These are phyloP conservation scores for Lasioglossum pauxillum DNA, from an alignment of 2,888 invertebrate genomes.

Conservation along the genomic window DNA sequence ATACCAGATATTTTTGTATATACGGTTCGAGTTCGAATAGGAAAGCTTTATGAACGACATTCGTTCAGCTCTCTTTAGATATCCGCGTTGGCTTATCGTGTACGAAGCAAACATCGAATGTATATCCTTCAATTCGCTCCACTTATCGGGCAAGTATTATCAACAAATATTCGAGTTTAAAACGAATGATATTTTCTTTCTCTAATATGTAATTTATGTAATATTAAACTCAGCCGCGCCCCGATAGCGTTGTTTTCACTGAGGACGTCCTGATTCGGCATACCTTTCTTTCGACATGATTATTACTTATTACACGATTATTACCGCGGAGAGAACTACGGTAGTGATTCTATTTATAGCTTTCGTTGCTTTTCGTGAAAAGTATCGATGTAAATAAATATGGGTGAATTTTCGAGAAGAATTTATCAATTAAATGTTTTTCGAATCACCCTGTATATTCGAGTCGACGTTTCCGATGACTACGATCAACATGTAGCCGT, in stretches of 20 bases:
- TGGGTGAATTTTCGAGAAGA: neutral
- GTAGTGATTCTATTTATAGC: neutral
- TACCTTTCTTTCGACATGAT: neutral
- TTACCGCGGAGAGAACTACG: neutral
- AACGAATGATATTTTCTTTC: neutral
- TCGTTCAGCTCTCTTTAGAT: conserved; percentile 9
- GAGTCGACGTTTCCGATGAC: conserved; percentile 4
- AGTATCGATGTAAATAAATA: neutral
- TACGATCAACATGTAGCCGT: conserved; percentile 29
- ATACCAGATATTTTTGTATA: conserved; percentile 29
- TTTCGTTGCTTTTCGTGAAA: neutral
- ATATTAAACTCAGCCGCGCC: neutral
- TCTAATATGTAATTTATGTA: neutral
- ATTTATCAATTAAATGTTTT: neutral
- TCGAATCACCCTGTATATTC: neutral
- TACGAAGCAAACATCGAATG: neutral
- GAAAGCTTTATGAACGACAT: conserved; percentile 6
- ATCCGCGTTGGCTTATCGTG: neutral
- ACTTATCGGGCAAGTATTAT: conserved; percentile 52
- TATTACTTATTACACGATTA: neutral
- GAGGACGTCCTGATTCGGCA: neutral
- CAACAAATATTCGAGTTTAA: neutral
- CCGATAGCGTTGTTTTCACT: neutral
- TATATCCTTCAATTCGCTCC: neutral
- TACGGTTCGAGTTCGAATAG: conserved; percentile 3